phyloP scores from a whole-genome alignment of 1,140 invertebrate species.

The Zaprionus camerounensis region DNA sequence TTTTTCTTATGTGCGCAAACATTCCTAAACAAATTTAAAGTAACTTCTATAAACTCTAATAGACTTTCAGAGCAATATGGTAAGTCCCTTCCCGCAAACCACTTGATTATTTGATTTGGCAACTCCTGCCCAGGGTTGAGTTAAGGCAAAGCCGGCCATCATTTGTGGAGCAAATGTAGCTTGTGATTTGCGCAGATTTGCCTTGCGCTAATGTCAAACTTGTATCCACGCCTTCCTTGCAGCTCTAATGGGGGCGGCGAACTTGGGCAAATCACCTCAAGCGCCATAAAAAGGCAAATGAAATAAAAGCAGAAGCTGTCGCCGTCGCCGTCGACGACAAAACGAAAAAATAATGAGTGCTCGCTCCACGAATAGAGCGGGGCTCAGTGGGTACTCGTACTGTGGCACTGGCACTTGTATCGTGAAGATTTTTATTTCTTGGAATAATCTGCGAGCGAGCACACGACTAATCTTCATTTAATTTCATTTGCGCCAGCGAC shows the following conservation, averaged over 20 bases:
- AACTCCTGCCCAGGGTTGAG: not conserved
- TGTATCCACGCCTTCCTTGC: conserved; percentile 4
- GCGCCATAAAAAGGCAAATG: conserved; percentile 76
- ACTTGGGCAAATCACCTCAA: conserved; percentile 78
- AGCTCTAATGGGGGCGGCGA: conserved; percentile 38
- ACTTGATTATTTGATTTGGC: not conserved
- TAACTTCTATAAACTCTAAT: not conserved
- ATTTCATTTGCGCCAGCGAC: conserved; percentile 79
- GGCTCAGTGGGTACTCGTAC: conserved; percentile 22
- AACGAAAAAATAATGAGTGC: conserved; percentile 79
- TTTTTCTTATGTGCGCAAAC: too few species aligned
- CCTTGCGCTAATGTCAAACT: conserved; percentile 48
- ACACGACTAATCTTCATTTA: conserved; percentile 83
- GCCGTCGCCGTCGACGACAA: conserved; percentile 35
- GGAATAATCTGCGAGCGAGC: conserved; percentile 77
- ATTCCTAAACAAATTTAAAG: too few species aligned
- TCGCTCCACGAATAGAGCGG: conserved; percentile 25
- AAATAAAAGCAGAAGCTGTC: conserved; percentile 65
- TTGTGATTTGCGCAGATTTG: conserved; percentile 75
- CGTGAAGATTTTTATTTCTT: conserved; percentile 77
- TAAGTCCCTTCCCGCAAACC: not conserved
- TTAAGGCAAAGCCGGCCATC: conserved; percentile 62
- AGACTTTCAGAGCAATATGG: not conserved
- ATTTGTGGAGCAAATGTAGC: conserved; percentile 76
- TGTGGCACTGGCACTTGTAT: conserved; percentile 25